These are phyloP conservation scores for Pyrrhia umbra DNA, from an alignment of 2,888 invertebrate species.

Conservation along the genomic window DNA sequence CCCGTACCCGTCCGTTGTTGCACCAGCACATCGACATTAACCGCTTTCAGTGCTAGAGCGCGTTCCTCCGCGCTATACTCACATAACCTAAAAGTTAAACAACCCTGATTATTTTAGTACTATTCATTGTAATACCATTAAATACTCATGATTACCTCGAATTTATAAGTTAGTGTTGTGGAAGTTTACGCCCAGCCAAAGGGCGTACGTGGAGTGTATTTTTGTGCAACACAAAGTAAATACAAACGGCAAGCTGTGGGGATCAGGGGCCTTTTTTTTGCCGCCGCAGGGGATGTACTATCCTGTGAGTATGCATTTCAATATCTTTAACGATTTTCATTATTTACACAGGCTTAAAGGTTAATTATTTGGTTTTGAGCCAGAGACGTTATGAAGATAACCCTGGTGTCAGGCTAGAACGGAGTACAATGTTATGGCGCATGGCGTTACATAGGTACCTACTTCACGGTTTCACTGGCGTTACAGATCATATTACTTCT, in stretches of 20 bases:
- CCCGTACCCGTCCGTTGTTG: constrained; percentile 83
- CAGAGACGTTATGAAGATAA: constrained; percentile 58
- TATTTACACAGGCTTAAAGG: constrained; percentile 28
- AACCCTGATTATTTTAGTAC: constrained; percentile 80
- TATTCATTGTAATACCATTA: constrained; percentile 76
- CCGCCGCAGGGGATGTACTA: constrained; percentile 99
- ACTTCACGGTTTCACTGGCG: constrained; percentile 29
- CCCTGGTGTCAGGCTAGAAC: constrained; percentile 61
- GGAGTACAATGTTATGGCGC: constrained; percentile 71
- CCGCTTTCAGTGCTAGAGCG: constrained; percentile 89
- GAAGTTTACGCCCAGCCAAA: constrained; percentile 81
- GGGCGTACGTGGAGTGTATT: constrained; percentile 89
- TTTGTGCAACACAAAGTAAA: constrained; percentile 91
- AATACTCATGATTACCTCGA: constrained; percentile 88
- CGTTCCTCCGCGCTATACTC: constrained; percentile 87
- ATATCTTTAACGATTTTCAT: constrained; percentile 40
- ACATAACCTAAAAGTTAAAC: constrained; percentile 87
- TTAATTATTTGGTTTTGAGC: constrained; percentile 36
- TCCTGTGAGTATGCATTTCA: constrained; percentile 94
- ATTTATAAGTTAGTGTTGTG: constrained; percentile 89
- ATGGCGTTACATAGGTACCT: constrained; percentile 71
- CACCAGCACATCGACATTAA: constrained; percentile 85
- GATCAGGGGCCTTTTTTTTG: constrained; percentile 98
- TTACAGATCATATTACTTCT: constrained; percentile 16
- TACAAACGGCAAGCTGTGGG: constrained; percentile 98